phyloP scores from a whole-genome alignment of 2,797 vertebrate genomes.

The Sciaenops ocellatus region DNA sequence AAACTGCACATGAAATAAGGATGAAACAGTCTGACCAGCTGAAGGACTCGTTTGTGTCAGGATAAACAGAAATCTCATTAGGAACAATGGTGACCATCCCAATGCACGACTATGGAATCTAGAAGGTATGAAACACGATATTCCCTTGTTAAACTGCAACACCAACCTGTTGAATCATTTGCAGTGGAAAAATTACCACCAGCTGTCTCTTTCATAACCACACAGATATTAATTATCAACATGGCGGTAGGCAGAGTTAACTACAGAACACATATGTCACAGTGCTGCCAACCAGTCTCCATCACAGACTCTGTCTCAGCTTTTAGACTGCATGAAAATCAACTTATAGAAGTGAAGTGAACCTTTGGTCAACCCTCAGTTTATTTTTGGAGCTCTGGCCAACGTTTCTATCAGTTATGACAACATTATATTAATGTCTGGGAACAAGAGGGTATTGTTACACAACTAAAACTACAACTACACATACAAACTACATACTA shows the following conservation, averaged over 20 bases:
- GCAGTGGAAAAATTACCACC: conserved; percentile 15
- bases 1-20: not conserved
- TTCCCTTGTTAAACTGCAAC: not conserved
- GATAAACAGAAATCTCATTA: not conserved
- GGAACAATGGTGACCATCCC: not conserved
- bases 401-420: not conserved
- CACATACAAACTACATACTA: too few species aligned
- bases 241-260: not conserved
- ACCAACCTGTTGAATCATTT: not conserved
- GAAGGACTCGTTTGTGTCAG: not conserved
- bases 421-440: not conserved
- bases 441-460: not conserved
- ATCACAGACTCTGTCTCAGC: too few species aligned
- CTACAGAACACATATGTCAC: not conserved
- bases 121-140: not conserved
- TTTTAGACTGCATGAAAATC: conserved; percentile 1
- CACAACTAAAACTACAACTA: too few species aligned
- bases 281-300: not conserved
- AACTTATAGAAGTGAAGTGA: too few species aligned
- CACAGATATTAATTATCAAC: conserved; percentile 34
- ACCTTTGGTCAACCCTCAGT: too few species aligned
- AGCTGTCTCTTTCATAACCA: conserved; percentile 14
- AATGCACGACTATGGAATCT: not conserved
- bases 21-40: not conserved
- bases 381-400: not conserved